Percentiles rank a stretch among this genome's conserved stretches.
Evolutionary conservation across 2,113 vertebrate species (phyloP).

Genomic region (Mus musculus): DNA sequence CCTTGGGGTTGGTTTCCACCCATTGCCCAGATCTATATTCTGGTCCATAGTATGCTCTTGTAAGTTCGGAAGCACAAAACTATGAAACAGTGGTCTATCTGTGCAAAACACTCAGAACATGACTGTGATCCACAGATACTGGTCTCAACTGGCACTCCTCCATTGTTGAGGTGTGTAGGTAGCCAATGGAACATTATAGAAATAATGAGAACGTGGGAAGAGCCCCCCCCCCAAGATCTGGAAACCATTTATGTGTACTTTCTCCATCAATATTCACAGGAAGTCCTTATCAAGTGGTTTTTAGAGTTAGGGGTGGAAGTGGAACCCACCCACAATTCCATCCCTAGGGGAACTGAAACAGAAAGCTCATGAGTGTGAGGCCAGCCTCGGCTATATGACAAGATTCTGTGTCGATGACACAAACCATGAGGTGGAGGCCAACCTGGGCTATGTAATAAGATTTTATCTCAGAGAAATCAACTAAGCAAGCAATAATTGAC

Average conservation of each 20-base stretch:
- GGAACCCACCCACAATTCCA: background rate
- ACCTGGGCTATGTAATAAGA: background rate
- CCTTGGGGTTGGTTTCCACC: background rate
- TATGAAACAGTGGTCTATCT: too few species aligned
- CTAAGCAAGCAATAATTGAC: background rate
- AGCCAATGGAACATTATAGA: background rate
- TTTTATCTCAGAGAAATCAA: background rate
- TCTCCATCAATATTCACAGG: background rate
- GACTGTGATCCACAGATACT: too few species aligned
- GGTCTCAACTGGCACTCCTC: background rate
- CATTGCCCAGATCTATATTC: background rate
- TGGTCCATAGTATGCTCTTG: background rate
- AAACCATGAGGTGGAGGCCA: background rate
- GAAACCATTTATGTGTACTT: background rate
- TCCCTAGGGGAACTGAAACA: background rate
- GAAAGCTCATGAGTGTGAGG: background rate
- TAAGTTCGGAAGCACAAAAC: background rate
- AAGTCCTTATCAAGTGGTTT: background rate
- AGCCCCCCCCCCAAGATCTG: accelerated
- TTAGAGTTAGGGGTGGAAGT: background rate
- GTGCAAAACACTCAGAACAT: accelerated
- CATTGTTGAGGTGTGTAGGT: too few species aligned
- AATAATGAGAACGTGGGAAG: background rate
- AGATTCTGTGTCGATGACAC: background rate
- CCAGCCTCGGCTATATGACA: background rate